phyloP scores from a whole-genome alignment of 2,797 vertebrate genomes.

The Aphelocoma californica region DNA sequence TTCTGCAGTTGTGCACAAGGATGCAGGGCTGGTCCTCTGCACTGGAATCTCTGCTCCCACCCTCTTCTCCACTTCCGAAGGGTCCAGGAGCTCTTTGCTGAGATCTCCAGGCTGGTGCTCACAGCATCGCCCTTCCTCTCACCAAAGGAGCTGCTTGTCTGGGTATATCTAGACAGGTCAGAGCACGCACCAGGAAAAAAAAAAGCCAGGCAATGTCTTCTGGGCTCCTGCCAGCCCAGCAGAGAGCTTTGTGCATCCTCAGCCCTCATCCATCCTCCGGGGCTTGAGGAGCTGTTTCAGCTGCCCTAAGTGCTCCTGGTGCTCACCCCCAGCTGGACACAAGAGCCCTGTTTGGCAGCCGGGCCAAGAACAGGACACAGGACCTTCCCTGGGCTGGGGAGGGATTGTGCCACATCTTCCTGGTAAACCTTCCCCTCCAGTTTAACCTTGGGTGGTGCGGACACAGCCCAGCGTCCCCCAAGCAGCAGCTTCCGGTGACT shows the following conservation, averaged over 20 bases:
- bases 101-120: neutral
- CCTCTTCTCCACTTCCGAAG: neutral
- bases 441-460: neutral
- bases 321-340: neutral
- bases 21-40: neutral
- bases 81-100: neutral
- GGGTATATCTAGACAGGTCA: neutral
- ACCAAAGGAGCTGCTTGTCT: neutral
- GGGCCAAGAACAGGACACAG: neutral
- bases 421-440: neutral
- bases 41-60: neutral
- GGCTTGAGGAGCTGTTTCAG: neutral
- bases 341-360: neutral
- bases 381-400: neutral
- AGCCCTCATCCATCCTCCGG: neutral
- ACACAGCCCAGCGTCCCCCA: neutral
- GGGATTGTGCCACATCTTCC: accelerated
- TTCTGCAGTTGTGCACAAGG: neutral
- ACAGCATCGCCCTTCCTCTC: neutral
- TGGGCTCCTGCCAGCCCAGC: neutral
- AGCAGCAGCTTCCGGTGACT: constrained; percentile 1
- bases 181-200: constrained; percentile 4
- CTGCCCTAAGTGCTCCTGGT: neutral
- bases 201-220: neutral
- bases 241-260: neutral